Evolutionary conservation across 2,888 invertebrate species (phyloP), one percentile per base, ranked within the genome.

Genomic region (Heliconius cydno): DNA sequence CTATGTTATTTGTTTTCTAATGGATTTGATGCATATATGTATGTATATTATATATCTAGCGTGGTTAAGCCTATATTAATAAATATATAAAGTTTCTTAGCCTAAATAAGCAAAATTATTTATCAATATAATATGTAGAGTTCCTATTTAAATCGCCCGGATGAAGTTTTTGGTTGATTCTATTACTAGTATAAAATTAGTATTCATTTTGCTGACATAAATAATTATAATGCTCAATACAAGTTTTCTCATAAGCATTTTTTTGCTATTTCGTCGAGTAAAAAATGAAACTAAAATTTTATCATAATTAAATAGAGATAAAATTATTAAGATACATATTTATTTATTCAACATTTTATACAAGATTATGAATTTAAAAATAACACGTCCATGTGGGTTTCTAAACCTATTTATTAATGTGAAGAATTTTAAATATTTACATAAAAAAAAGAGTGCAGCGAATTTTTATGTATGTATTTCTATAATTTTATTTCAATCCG

Each of bases 351-450:
- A 68, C 13, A 38, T 30, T 2, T n/a, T 13, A 67, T 22, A 72
- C 46, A n/a, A 30, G 52, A 52, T 52, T 72, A 71, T 46, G 15
- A 28, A 71, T 71, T 71, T 46, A 1, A 25, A 28, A 46, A 38
- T 19, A 6, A 38, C 25, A 13, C n/a, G 28, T 25, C 25, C 13
- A 41, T 70, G 30, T 30, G 28, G 28, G 19, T 72, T 57, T 57
- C 22, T 6, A 76, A 68, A 70, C 34, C 75, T 72, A 75, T 66
- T 71, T 77, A 76, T 68, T 63, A 38, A 68, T 76, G 22, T n/a
- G 46, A 70, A 66, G 68, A 78, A 80, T 79, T 70, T 76, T 38
- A 76, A 78, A 52, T 76, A 81, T 76, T 65, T 70, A 78, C 65
- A 70, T 71, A 77, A 65, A 38, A 79, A 52, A 79, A 65, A 79